Evolutionary conservation across 1,140 invertebrate genomes (phyloP), one percentile per base, ranked within the genome.

Genomic region (Tetramorium simillimum): DNA sequence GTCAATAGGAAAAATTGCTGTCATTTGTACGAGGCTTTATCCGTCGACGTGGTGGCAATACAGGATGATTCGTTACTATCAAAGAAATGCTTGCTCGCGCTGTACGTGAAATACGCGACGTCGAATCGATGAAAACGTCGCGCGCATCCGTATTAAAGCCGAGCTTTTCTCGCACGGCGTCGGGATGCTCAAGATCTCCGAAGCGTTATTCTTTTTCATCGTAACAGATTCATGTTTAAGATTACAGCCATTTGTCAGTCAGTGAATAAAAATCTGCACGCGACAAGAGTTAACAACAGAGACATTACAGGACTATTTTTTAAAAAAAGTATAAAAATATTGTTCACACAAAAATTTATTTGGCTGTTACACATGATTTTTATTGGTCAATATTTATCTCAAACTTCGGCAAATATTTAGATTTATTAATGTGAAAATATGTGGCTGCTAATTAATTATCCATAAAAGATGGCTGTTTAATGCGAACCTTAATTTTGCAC

Each of bases 101-200:
- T 51, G 49, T 75, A 77, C 85, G 91, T 90, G 72, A 92, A 89
- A 91, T 90, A 88, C 89, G 82, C 90, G 91, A 90, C 92, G 87
- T 90, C 89, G 85, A 93, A 93, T 93, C 92, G 93, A 93, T 93
- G 84, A 85, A 85, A 93, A 93, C 92, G 91, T 92, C 92, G 92
- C 93, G 93, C 93, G 93, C 92, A 93, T 90, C 90, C 90, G 87
- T 86, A 89, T 88, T 90, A 92, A 91, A 91, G 89, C 88, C 40
- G 87, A 91, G 77, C 87, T 70, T 91, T 89, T 84, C 91, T 88
- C 88, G 75, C 46, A 62, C 56, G n/a, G 21, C 24, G 63, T 5
- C 49, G 43, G 73, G 18, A 70, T 51, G 12, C 51, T 56, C 51
- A 53, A 37, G 40, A 87, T 87, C 49, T 75, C 43, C 73, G 46